Evolutionary conservation across 2,797 vertebrate genomes (phyloP).

Genomic region (Catostomus latipinnis): DNA sequence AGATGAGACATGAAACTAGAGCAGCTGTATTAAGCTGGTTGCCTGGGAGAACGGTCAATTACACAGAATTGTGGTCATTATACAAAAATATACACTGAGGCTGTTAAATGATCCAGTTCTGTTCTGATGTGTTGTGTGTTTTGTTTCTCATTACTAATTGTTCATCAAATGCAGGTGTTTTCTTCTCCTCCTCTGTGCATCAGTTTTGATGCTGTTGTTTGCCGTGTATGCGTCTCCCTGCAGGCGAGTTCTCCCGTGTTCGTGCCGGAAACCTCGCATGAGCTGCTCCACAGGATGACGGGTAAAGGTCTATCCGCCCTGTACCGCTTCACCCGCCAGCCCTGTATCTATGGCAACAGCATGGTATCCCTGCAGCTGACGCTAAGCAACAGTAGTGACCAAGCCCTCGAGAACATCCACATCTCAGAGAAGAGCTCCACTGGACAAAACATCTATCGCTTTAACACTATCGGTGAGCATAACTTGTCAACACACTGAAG

Average conservation of each 20-base stretch:
- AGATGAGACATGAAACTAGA: too few species aligned
- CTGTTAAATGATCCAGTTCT: neutral
- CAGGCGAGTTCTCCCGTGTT: slow-evolving; percentile 85
- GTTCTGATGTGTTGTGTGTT: neutral
- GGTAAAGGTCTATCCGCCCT: slow-evolving; percentile 91
- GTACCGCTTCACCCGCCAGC: slow-evolving; percentile 90
- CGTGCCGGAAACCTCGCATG: slow-evolving; percentile 82
- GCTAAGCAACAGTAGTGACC: slow-evolving; percentile 85
- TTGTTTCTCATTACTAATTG: neutral
- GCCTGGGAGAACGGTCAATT: too few species aligned
- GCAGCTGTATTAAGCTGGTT: too few species aligned
- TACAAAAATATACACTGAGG: too few species aligned
- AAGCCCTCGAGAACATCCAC: slow-evolving; percentile 85
- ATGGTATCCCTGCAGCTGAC: slow-evolving; percentile 92
- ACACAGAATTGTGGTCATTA: too few species aligned
- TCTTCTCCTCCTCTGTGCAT: neutral
- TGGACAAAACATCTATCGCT: slow-evolving; percentile 84
- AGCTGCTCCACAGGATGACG: slow-evolving; percentile 95
- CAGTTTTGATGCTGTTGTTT: neutral
- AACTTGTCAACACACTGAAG: neutral
- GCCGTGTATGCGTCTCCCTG: slow-evolving; percentile 5
- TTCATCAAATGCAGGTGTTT: slow-evolving; percentile 1
- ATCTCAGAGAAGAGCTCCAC: slow-evolving; percentile 81
- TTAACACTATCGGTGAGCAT: slow-evolving; percentile 87
- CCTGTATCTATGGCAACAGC: slow-evolving; percentile 82